phyloP scores from a whole-genome alignment of 2,113 vertebrate species.

The Procavia capensis region DNA sequence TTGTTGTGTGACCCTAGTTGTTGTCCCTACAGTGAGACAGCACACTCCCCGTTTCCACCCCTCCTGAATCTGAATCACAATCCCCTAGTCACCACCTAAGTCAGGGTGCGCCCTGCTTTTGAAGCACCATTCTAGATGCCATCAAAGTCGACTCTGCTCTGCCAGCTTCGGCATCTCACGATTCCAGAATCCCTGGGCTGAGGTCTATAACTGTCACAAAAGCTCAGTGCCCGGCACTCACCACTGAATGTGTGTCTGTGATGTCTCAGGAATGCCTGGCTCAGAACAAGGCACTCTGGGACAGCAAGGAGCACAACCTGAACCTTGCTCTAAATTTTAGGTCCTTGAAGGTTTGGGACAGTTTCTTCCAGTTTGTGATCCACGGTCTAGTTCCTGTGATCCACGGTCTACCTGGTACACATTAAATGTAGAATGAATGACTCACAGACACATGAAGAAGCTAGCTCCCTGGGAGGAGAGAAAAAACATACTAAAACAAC shows the following conservation, averaged over 20 bases:
- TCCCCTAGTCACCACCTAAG: too few species aligned
- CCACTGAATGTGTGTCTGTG: accelerated
- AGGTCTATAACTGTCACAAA: background rate
- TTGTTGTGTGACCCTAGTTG: too few species aligned
- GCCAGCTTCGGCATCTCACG: background rate
- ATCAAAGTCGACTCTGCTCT: background rate
- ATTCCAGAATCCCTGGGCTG: background rate
- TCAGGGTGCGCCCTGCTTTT: background rate
- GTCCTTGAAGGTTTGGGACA: background rate
- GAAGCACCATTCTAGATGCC: background rate
- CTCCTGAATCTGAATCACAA: too few species aligned
- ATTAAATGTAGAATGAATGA: background rate
- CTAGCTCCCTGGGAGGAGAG: background rate
- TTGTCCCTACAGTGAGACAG: too few species aligned
- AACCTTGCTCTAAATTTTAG: too few species aligned
- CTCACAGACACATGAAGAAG: background rate
- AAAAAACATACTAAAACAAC: background rate
- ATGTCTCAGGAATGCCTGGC: too few species aligned
- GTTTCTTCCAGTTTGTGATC: background rate
- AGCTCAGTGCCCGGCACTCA: too few species aligned
- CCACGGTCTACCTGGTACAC: background rate
- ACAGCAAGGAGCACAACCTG: too few species aligned
- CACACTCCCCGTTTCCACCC: too few species aligned
- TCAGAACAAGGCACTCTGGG: background rate
- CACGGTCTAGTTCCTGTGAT: background rate